A percentile compares a stretch with the other conserved stretches of the same genome.
These are phyloP conservation scores for Eupleurogrammus muticus DNA, from an alignment of 2,797 vertebrate species.

Conservation along the genomic window DNA sequence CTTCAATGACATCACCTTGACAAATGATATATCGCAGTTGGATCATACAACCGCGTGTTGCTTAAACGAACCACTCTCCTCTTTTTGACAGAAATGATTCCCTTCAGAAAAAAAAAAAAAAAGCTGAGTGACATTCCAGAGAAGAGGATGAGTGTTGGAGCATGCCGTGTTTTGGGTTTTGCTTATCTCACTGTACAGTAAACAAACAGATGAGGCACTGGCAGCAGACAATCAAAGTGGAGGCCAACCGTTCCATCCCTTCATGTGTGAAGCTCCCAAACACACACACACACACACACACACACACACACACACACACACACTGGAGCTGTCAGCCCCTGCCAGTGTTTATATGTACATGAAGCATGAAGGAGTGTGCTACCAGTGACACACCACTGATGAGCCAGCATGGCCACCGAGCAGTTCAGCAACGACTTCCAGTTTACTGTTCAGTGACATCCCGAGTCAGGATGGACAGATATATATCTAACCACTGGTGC, in stretches of 20 bases:
- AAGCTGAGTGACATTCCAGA: conserved; percentile 26
- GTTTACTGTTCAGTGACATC: conserved; percentile 20
- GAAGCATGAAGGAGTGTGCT: conserved; percentile 52
- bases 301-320: conserved; percentile 14
- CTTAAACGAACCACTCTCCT: not conserved
- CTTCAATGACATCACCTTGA: conserved; percentile 1
- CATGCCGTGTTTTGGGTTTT: conserved; percentile 66
- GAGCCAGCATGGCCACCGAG: conserved; percentile 32
- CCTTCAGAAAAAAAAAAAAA: conserved; percentile 23
- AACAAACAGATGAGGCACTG: conserved; percentile 65
- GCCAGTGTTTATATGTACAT: conserved; percentile 68
- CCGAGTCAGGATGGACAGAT: not conserved
- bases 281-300: conserved; percentile 37
- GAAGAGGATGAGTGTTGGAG: conserved; percentile 35
- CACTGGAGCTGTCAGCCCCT: conserved; percentile 19
- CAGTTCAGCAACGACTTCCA: conserved; percentile 42
- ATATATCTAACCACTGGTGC: not conserved
- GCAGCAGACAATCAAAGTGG: conserved; percentile 57
- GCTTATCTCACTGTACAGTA: conserved; percentile 68
- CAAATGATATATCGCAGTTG: not conserved
- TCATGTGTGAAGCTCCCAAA: conserved; percentile 33
- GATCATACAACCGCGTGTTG: not conserved
- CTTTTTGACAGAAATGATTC: not conserved
- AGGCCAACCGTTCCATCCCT: conserved; percentile 57
- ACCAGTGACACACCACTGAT: conserved; percentile 19